Base-by-base conservation (phyloP, 2,888 invertebrate genomes). In the Xanthia togata region DNA sequence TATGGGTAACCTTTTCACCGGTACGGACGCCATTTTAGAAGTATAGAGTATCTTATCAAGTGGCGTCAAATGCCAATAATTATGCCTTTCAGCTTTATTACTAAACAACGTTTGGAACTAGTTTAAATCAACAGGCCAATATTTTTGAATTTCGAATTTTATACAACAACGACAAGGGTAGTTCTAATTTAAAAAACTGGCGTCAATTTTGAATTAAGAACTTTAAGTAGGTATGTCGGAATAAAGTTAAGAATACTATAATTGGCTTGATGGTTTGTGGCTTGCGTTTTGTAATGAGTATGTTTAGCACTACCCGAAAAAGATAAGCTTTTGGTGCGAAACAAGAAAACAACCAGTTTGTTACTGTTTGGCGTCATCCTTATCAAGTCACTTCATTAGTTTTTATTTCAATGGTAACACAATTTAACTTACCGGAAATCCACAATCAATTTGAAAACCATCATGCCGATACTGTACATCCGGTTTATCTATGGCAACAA, bases 401-500 rank as follows among this genome's bases (percentile, higher is more conserved):
- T 50, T 41, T 14, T 67, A 12, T 73, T 35, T 74, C 55, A 35
- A 76, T 17, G 6, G 8, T 23, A 69, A 53, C n/a, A 20, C 44
- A 35, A 76, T 70, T 78, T 14, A 70, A 67, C 35, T 26, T 35
- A 60, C 44, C 41, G 78, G 83, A 81, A 83, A 78, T 64, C 17
- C 63, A 78, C 44, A 59, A 68, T 70, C 57, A 38, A 70, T 68
- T 63, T n/a, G 23, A 64, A 50, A 71, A 78, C 38, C 68, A 62
- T 82, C 70, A 11, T 2, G 55, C 55, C 47, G 55, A 70, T 70
- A 67, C 38, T 47, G 50, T 65, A 57, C 47, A 82, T 80, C 78
- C 83, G 78, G 70, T 80, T 82, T 60, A 11, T 79, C 59, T 77
- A 68, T 77, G 67, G 55, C 50, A 26, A n/a, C 26, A 55, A 50